Conservation (phyloP, 2,888 invertebrate species). For the Pocota personata region DNA sequence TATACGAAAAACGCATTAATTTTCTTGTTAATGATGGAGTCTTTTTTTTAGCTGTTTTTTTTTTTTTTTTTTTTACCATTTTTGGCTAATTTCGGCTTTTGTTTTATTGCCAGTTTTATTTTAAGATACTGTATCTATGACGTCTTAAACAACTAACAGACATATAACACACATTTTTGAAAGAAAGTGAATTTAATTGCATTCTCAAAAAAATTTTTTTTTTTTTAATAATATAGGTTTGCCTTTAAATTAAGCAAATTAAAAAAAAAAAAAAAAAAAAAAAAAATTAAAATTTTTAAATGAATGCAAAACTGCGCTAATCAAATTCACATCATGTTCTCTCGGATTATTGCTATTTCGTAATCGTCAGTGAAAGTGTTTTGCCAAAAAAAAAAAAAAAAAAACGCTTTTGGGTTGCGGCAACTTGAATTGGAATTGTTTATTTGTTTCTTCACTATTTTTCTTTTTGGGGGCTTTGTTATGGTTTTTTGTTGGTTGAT, state of each 20-base stretch:
- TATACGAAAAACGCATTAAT: constrained; percentile 55
- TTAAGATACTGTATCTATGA: constrained; percentile 19
- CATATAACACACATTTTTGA: constrained; percentile 1
- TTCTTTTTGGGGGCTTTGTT: constrained; percentile 35
- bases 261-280: constrained; percentile 6
- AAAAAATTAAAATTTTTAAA: constrained; percentile 21
- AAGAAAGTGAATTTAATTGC: constrained; percentile 67
- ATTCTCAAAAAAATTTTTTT: constrained; percentile 13
- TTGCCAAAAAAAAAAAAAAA: constrained; percentile 50
- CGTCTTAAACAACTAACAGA: neutral
- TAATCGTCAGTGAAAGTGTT: constrained; percentile 70
- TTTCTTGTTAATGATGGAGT: constrained; percentile 45
- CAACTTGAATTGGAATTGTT: constrained; percentile 31
- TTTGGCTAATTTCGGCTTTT: constrained; percentile 36
- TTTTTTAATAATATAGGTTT: constrained; percentile 29
- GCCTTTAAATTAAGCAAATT: constrained; percentile 34
- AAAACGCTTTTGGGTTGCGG: constrained; percentile 4
- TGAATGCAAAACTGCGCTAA: constrained; percentile 58
- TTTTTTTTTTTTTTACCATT: neutral
- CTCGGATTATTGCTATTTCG: constrained; percentile 55
- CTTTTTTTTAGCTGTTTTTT: constrained; percentile 11
- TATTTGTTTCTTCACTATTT: neutral
- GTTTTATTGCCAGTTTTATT: neutral
- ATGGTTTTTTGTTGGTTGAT: constrained; percentile 33
- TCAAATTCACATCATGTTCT: constrained; percentile 71